Percentiles rank a stretch among this genome's conserved stretches.
phyloP scores from a whole-genome alignment of 2,113 vertebrate genomes.

The Psilopsiagon aurifrons region DNA sequence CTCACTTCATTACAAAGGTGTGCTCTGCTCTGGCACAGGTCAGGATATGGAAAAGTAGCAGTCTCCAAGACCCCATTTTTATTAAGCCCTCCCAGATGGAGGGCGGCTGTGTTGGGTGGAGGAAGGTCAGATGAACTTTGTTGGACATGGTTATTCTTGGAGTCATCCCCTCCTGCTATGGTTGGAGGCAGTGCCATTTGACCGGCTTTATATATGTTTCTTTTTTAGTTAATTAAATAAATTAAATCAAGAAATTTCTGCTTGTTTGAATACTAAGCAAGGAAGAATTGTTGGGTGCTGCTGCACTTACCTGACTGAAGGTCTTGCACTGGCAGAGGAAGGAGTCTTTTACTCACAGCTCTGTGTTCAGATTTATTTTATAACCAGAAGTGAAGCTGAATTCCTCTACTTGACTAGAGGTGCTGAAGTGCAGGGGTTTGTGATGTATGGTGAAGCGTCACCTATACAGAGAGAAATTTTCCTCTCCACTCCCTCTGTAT shows the following conservation, averaged over 20 bases:
- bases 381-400: neutral
- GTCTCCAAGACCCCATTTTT: neutral
- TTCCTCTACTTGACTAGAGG: neutral
- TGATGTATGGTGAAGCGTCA: constrained; percentile 42
- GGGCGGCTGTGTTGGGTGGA: neutral
- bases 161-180: neutral
- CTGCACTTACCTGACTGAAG: neutral
- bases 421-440: neutral
- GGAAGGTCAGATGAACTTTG: neutral
- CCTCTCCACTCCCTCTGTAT: constrained; percentile 37
- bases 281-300: neutral
- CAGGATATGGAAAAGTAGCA: neutral
- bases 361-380: neutral
- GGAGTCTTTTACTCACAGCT: neutral
- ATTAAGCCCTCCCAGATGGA: neutral
- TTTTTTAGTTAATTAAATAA: neutral
- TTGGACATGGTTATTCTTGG: neutral
- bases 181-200: neutral
- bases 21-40: neutral
- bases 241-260: neutral
- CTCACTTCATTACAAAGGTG: neutral
- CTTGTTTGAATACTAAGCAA: neutral
- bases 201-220: neutral
- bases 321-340: neutral
- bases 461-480: constrained; percentile 34